A percentile compares a stretch with the other conserved stretches of the same genome.
These are phyloP conservation scores for Macroramphosus scolopax DNA, from an alignment of 2,797 vertebrate genomes.

Conservation along the genomic window DNA sequence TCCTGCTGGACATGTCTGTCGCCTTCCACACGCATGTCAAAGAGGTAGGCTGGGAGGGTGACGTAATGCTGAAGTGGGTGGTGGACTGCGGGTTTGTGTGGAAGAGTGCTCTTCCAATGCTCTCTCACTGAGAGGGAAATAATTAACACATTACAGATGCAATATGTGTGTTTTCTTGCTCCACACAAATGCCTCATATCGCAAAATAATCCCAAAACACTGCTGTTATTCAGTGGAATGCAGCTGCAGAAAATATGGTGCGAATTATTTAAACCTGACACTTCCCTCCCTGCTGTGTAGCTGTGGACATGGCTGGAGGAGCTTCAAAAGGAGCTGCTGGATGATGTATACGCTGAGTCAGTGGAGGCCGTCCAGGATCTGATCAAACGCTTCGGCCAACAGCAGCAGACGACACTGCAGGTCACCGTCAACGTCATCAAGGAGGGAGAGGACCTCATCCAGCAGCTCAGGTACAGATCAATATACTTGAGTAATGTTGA, in stretches of 20 bases:
- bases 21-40: constrained; percentile 98
- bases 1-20: constrained; percentile 97
- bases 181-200: background rate
- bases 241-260: background rate
- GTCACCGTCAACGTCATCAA: constrained; percentile 98
- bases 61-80: constrained; percentile 47
- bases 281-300: constrained; percentile 63
- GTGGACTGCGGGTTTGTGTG: constrained; percentile 50
- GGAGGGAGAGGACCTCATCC: constrained; percentile 97
- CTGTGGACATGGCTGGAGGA: constrained; percentile 99
- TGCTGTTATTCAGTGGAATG: background rate
- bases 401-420: constrained; percentile 96
- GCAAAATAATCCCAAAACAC: background rate
- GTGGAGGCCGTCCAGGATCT: constrained; percentile 97
- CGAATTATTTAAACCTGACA: too few relatives aligned
- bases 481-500: too few relatives aligned
- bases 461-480: constrained; percentile 87
- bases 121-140: constrained; percentile 28
- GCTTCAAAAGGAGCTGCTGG: constrained; percentile 95
- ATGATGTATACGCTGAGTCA: constrained; percentile 96
- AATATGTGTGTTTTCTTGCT: constrained; percentile 11
- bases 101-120: constrained; percentile 34
- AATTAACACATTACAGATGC: constrained; percentile 26
- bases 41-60: constrained; percentile 82
- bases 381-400: constrained; percentile 96